Evolutionary conservation across 1,140 invertebrate genomes (phyloP), one percentile per base, ranked within the genome.

Genomic region (Ptiloglossa arizonensis): DNA sequence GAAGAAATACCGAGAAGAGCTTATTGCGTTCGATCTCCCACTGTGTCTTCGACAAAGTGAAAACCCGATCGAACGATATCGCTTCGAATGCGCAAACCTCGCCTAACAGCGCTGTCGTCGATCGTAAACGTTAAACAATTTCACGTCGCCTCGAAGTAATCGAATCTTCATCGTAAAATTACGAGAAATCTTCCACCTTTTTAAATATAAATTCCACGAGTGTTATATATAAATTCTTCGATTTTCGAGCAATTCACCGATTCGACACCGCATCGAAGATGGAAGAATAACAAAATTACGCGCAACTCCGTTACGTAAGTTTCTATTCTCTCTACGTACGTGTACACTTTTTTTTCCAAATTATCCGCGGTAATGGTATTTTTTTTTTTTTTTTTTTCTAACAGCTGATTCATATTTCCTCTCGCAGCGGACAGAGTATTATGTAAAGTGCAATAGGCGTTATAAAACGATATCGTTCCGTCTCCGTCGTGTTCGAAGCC

Each of bases 391-490:
- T 56, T 4, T 35, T 8, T 50, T 44, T 80, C 24, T 9, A 32
- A 29, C 6, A 15, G 52, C 56, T 41, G 32, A 81, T 72, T 82
- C 75, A 54, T 68, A 82, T 78, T 78, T 82, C 50, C 38, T 27
- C 44, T 41, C 2, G 13, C 13, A n/a, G 13, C 29, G 13, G 11
- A 41, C 15, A 22, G 32, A 52, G 29, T 9, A 78, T 68, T 72
- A 67, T 71, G 17, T 70, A 71, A 68, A 82, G 24, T 41, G 66
- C 41, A 54, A 66, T n/a, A 67, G 13, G 24, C 52, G 41, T 22
- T 75, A 68, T 60, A 77, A 38, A 52, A 62, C 66, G 62, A 46
- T 35, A 15, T 29, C 35, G 6, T 17, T 57, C 6, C 15, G n/a
- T 44, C 27, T 32, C 19, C 13, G 11, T 63, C 27, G 27, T 0